Evolutionary conservation across 2,797 vertebrate genomes (phyloP).

Genomic region (Echiichthys vipera): DNA sequence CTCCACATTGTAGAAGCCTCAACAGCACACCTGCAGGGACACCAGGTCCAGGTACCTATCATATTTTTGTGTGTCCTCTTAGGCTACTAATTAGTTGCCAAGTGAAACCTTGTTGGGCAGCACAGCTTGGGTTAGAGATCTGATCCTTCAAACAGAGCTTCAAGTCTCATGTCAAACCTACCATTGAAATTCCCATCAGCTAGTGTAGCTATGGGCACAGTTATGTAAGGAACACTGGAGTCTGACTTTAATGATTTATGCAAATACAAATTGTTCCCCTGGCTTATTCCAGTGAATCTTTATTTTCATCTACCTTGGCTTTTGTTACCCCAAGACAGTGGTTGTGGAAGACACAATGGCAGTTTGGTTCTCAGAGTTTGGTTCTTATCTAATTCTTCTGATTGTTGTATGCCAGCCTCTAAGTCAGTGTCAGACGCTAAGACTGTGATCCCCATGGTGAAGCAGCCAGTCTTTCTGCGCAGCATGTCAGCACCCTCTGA

Average conservation of each 20-base stretch:
- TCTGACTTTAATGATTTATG: neutral
- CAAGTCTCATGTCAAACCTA: neutral
- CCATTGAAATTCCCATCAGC: constrained; percentile 1
- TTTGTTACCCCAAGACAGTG: neutral
- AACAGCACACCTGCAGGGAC: constrained; percentile 92
- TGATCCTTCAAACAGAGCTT: neutral
- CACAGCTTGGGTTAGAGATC: neutral
- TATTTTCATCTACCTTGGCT: neutral
- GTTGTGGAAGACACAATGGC: neutral
- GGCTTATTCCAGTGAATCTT: neutral
- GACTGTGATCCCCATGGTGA: constrained; percentile 89
- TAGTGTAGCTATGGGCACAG: neutral
- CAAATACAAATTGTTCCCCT: neutral
- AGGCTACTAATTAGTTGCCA: neutral
- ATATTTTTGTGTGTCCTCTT: neutral
- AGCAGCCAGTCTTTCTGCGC: constrained; percentile 96
- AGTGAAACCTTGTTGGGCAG: neutral
- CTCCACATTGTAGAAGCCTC: constrained; percentile 94
- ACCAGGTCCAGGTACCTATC: constrained; percentile 83
- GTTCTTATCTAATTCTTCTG: neutral
- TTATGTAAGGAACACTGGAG: neutral
- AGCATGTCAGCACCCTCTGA: constrained; percentile 99
- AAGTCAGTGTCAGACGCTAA: constrained; percentile 96
- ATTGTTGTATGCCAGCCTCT: constrained; percentile 84
- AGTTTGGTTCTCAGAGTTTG: neutral